These are phyloP conservation scores for Caloenas nicobarica DNA, from an alignment of 2,113 vertebrate genomes.

Conservation along the genomic window DNA sequence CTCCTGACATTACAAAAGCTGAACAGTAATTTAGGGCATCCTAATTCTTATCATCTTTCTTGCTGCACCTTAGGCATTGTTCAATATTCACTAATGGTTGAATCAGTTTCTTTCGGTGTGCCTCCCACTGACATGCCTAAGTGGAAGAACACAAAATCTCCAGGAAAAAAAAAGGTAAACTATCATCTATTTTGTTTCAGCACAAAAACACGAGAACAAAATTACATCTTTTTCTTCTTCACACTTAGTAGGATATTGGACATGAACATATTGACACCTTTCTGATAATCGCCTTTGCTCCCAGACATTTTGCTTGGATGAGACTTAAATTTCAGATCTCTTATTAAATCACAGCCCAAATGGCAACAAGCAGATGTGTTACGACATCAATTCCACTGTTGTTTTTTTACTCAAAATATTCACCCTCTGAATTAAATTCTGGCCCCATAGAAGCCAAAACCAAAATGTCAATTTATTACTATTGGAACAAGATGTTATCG, in stretches of 20 bases:
- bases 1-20: conserved; percentile 2
- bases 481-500: neutral
- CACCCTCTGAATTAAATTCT: neutral
- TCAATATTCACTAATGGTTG: conserved; percentile 22
- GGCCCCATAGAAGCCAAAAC: neutral
- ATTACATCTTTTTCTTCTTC: conserved; percentile 34
- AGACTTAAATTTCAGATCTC: conserved; percentile 15
- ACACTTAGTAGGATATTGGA: neutral
- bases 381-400: neutral
- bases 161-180: neutral
- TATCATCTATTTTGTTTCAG: conserved; percentile 1
- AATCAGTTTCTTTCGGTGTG: neutral
- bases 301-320: conserved; percentile 22
- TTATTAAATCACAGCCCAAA: conserved; percentile 4
- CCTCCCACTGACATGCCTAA: conserved; percentile 5
- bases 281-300: conserved; percentile 37
- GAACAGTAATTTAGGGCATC: neutral
- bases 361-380: neutral
- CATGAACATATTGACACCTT: conserved; percentile 20
- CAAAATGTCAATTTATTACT: neutral
- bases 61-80: conserved; percentile 7
- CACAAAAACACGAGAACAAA: conserved; percentile 13
- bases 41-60: conserved; percentile 6
- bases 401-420: neutral
- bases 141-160: conserved; percentile 28